Evolutionary conservation across 2,113 vertebrate genomes (phyloP).

Genomic region (Caranx ignobilis): DNA sequence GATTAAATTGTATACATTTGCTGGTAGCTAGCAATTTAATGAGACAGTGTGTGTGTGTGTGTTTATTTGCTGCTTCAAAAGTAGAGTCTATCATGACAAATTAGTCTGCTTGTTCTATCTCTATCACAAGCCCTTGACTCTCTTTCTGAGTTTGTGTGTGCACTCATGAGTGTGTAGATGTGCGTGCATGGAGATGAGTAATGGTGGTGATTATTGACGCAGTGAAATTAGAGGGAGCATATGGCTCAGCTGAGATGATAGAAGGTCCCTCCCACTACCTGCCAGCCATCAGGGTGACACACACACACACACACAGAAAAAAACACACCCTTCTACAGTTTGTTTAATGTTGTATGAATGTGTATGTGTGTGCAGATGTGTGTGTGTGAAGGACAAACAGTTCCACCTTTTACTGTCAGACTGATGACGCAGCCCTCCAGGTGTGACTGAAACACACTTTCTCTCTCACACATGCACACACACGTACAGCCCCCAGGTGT

Average conservation of each 20-base stretch:
- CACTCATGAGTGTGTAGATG: neutral
- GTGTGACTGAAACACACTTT: slow-evolving; percentile 26
- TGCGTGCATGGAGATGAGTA: slow-evolving; percentile 67
- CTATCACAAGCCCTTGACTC: slow-evolving; percentile 60
- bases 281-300: slow-evolving; percentile 54
- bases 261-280: slow-evolving; percentile 66
- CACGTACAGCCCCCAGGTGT: slow-evolving; percentile 31
- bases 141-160: slow-evolving; percentile 24
- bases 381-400: slow-evolving; percentile 74
- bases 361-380: slow-evolving; percentile 13
- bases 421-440: slow-evolving; percentile 56
- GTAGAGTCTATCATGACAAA: slow-evolving; percentile 34
- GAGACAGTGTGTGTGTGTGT: slow-evolving; percentile 7
- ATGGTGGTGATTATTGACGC: slow-evolving; percentile 78
- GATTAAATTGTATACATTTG: slow-evolving; percentile 6
- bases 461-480: slow-evolving; percentile 19
- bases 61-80: slow-evolving; percentile 36
- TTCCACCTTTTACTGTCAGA: slow-evolving; percentile 53
- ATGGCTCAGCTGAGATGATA: slow-evolving; percentile 77
- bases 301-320: slow-evolving; percentile 2
- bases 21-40: slow-evolving; percentile 1
- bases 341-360: neutral
- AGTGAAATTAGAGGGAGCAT: slow-evolving; percentile 79
- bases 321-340: neutral
- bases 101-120: slow-evolving; percentile 60